Evolutionary conservation across 2,113 vertebrate species (phyloP).

Genomic region (Ochotona princeps): DNA sequence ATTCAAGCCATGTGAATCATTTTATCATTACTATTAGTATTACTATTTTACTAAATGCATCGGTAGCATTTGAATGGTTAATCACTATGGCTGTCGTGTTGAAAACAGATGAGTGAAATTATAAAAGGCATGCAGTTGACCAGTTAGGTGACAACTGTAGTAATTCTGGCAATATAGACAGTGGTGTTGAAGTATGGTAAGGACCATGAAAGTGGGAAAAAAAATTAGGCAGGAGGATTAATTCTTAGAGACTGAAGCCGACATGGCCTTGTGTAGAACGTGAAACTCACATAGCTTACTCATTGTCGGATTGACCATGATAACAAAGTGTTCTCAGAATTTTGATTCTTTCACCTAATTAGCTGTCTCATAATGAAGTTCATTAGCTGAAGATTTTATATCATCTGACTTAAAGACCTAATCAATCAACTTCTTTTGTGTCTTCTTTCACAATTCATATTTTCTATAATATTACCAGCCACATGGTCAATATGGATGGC

Average conservation of each 20-base stretch:
- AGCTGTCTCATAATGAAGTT: not conserved
- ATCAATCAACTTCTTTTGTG: not conserved
- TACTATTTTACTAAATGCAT: not conserved
- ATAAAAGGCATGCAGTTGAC: not conserved
- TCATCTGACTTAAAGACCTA: not conserved
- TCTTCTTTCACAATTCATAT: not conserved
- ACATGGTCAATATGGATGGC: not conserved
- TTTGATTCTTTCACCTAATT: not conserved
- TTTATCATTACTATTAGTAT: not conserved
- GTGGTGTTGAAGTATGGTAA: not conserved
- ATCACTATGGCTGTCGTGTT: not conserved
- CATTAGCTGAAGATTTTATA: not conserved
- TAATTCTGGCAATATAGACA: not conserved
- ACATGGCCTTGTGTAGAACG: not conserved
- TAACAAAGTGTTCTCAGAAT: not conserved
- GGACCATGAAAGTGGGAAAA: not conserved
- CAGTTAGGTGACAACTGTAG: not conserved
- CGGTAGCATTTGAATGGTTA: not conserved
- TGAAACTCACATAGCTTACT: not conserved
- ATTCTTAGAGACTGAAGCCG: not conserved
- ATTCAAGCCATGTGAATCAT: not conserved
- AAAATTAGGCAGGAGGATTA: not conserved
- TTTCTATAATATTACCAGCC: not conserved
- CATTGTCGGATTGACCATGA: not conserved
- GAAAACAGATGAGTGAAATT: not conserved